Conservation (phyloP, 2,113 vertebrate species). For the Catharus fuscescens region DNA sequence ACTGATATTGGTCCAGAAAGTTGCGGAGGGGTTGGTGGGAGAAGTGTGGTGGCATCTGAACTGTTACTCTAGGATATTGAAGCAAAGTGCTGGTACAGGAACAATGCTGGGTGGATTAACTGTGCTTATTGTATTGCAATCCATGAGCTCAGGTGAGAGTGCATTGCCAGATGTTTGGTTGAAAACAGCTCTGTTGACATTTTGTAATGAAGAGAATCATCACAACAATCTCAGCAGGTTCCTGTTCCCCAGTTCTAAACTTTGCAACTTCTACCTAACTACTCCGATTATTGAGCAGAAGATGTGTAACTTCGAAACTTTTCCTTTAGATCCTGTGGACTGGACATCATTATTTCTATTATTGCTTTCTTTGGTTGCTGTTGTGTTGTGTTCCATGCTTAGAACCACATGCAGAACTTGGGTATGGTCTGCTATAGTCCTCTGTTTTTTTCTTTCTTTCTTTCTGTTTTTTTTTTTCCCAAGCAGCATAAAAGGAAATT, state of each 20-base stretch:
- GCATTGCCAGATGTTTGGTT: neutral
- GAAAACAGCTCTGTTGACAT: neutral
- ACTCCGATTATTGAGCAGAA: neutral
- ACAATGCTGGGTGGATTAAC: neutral
- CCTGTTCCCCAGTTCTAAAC: neutral
- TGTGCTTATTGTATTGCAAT: neutral
- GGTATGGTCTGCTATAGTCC: neutral
- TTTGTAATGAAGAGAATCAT: neutral
- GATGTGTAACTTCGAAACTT: neutral
- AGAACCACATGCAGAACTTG: neutral
- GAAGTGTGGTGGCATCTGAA: neutral
- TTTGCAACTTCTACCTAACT: neutral
- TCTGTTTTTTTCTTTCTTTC: neutral
- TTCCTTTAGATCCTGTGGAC: neutral
- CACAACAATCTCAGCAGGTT: neutral
- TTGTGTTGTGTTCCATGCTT: neutral
- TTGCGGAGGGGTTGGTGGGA: fast-evolving
- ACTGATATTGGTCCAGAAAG: neutral
- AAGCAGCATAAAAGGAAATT: neutral
- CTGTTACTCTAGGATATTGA: neutral
- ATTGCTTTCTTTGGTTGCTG: neutral
- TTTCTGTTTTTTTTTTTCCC: neutral
- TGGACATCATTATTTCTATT: neutral
- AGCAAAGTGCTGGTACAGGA: neutral
- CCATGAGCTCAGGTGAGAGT: neutral